A percentile compares a stretch with the other conserved stretches of the same genome.
Evolutionary conservation across 2,797 vertebrate genomes (phyloP).

Genomic region (Adelosebastes latens): DNA sequence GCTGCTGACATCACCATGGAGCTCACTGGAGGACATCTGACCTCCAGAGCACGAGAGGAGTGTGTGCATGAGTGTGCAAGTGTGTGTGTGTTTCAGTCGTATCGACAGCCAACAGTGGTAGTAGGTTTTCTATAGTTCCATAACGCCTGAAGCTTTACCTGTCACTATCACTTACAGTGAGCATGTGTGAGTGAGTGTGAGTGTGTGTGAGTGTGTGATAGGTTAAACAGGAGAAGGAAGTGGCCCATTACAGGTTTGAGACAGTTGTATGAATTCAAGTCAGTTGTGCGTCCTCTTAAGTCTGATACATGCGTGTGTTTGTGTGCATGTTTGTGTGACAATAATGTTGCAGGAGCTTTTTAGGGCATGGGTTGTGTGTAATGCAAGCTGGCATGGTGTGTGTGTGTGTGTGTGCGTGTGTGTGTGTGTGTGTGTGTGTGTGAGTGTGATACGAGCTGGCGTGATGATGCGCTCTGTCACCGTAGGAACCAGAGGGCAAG

Average conservation of each 20-base stretch:
- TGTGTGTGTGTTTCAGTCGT: conserved; percentile 20
- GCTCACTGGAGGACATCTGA: conserved; percentile 80
- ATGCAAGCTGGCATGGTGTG: conserved; percentile 69
- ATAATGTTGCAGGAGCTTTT: conserved; percentile 74
- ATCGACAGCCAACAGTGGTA: conserved; percentile 48
- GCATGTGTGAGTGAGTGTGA: conserved; percentile 7
- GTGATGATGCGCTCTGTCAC: conserved; percentile 75
- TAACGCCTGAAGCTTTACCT: conserved; percentile 55
- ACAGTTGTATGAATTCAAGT: conserved; percentile 36
- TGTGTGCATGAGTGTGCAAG: conserved; percentile 25
- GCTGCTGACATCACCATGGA: conserved; percentile 76
- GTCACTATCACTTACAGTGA: conserved; percentile 58
- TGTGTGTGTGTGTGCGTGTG: conserved; percentile 8
- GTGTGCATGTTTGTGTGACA: conserved; percentile 59
- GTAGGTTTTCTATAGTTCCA: conserved; percentile 49
- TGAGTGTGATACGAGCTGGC: conserved; percentile 53
- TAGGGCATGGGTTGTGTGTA: conserved; percentile 73
- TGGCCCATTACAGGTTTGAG: conserved; percentile 27
- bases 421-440: conserved; percentile 6
- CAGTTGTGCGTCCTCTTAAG: conserved; percentile 7
- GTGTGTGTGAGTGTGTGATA: neutral
- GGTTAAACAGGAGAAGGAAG: conserved; percentile 17
- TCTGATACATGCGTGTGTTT: conserved; percentile 29
- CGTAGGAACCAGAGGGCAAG: conserved; percentile 74
- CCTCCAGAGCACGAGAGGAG: conserved; percentile 78